Conservation (phyloP, 2,888 invertebrate genomes). For the Antitype chi region DNA sequence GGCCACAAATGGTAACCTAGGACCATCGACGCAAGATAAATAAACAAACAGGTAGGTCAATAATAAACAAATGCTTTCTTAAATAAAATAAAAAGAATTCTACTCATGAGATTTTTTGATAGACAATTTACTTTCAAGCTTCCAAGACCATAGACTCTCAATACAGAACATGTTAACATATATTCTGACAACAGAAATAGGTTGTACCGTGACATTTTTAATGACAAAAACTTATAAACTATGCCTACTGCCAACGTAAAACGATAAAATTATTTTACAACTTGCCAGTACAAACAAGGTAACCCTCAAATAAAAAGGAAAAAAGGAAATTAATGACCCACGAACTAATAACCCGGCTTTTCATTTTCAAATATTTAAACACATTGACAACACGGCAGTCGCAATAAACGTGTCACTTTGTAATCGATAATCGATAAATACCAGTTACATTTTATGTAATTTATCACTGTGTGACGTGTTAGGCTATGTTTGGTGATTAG, state of each 20-base stretch:
- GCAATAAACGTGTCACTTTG: conserved; percentile 68
- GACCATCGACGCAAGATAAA: no score
- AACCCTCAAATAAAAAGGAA: conserved; percentile 1
- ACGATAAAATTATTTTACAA: conserved; percentile 10
- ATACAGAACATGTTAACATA: neutral
- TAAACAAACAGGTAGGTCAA: no score
- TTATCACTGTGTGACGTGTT: conserved; percentile 72
- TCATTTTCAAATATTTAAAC: conserved; percentile 50
- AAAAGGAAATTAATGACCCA: conserved; percentile 14
- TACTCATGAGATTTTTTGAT: no score
- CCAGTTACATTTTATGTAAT: conserved; percentile 70
- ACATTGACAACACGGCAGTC: conserved; percentile 36
- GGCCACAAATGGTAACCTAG: no score
- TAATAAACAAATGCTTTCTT: fast-evolving
- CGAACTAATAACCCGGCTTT: conserved; percentile 15
- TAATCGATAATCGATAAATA: conserved; percentile 78
- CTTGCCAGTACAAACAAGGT: neutral
- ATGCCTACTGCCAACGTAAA: neutral
- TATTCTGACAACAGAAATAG: neutral
- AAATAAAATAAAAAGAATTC: neutral
- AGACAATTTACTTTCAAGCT: no score
- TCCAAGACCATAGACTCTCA: neutral
- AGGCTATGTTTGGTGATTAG: conserved; percentile 70
- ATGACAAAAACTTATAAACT: neutral
- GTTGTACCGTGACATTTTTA: neutral